Evolutionary conservation across 2,888 invertebrate genomes (phyloP).

Genomic region (Resseliella maxima): DNA sequence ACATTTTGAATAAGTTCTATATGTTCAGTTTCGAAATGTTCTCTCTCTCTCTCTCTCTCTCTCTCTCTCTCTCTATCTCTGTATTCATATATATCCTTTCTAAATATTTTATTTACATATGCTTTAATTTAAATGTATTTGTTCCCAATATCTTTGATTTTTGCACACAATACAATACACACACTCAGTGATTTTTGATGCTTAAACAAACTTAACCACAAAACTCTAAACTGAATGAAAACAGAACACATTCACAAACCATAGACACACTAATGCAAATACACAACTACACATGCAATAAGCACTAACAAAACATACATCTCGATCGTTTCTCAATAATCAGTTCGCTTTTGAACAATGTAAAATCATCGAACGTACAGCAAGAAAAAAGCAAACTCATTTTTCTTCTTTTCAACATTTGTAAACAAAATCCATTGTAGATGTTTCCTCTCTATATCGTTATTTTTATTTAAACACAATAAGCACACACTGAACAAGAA

Average conservation of each 20-base stretch:
- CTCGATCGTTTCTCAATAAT: background rate
- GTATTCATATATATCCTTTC: background rate
- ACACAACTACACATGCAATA: background rate
- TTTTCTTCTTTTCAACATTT: background rate
- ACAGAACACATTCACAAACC: background rate
- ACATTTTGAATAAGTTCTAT: too few species aligned
- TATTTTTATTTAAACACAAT: slow-evolving; percentile 22
- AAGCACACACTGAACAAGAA: background rate
- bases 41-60: background rate
- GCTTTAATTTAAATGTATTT: slow-evolving; percentile 33
- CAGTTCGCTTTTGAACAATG: background rate
- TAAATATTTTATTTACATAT: background rate
- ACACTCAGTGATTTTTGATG: background rate
- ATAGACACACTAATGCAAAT: background rate
- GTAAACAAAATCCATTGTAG: slow-evolving; percentile 41
- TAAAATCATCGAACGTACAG: background rate
- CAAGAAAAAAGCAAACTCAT: background rate
- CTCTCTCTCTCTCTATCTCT: background rate
- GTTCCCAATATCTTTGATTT: background rate
- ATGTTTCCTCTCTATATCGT: background rate
- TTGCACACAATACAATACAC: slow-evolving; percentile 21
- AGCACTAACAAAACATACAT: background rate
- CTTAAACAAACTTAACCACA: background rate
- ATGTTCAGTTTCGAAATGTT: background rate
- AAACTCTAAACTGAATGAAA: background rate